Conservation (phyloP, 2,113 vertebrate species). For the human (Homo sapiens) region GRCh38 chr5:89001501-89002000, state of each 20-base stretch:
- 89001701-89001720: slow-evolving; percentile 68
- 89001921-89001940: slow-evolving; percentile 66
- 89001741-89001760: slow-evolving; percentile 65
- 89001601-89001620: background rate
- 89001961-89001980: slow-evolving; percentile 58
- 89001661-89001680: slow-evolving; percentile 39
- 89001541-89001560: slow-evolving; percentile 20
- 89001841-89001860: slow-evolving; percentile 80
- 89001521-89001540: slow-evolving; percentile 31
- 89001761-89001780: slow-evolving; percentile 66
- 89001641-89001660: slow-evolving; percentile 51
- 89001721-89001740: slow-evolving; percentile 56
- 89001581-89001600: background rate
- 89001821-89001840: slow-evolving; percentile 73
- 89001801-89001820: slow-evolving; percentile 79
- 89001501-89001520: slow-evolving; percentile 55
- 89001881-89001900: slow-evolving; percentile 77
- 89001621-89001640: slow-evolving; percentile 54
- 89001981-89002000: slow-evolving; percentile 32
- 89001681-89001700: slow-evolving; percentile 36
- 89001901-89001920: slow-evolving; percentile 79
- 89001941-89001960: slow-evolving; percentile 57
- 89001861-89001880: slow-evolving; percentile 79
- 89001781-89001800: slow-evolving; percentile 82
- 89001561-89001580: background rate